Conservation (phyloP, 2,797 vertebrate species). For the Gila robusta region DNA sequence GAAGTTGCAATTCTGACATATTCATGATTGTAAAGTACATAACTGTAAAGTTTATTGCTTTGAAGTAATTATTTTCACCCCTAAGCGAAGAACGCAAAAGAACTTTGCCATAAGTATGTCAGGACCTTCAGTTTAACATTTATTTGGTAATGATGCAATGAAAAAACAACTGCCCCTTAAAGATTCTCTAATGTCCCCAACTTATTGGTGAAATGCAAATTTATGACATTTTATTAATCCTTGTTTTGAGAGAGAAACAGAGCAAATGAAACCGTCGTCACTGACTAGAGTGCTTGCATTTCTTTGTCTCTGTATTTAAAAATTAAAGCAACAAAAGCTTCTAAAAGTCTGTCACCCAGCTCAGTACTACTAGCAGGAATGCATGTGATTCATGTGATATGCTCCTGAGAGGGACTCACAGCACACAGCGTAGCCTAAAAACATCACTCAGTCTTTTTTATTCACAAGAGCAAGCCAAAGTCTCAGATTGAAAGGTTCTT, state of each 20-base stretch:
- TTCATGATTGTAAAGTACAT: neutral
- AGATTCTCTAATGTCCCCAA: neutral
- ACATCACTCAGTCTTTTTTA: conserved; percentile 29
- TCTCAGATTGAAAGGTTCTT: neutral
- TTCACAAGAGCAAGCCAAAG: conserved; percentile 6
- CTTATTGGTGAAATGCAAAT: neutral
- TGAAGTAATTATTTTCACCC: neutral
- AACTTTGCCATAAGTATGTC: too few species aligned
- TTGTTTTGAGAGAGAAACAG: neutral
- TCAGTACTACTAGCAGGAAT: neutral
- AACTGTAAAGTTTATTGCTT: neutral
- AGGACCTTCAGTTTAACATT: neutral
- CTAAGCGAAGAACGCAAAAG: neutral
- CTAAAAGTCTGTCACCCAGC: neutral
- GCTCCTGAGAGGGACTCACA: conserved; percentile 23
- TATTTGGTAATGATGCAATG: neutral
- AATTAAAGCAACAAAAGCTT: conserved; percentile 15
- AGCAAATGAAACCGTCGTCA: neutral
- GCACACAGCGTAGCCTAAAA: conserved; percentile 27
- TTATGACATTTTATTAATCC: neutral
- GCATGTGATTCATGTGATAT: neutral
- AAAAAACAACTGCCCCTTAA: neutral
- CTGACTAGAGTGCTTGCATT: neutral
- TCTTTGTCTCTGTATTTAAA: neutral
- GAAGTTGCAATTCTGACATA: neutral